Conservation (phyloP, 1,140 invertebrate genomes). For the Nomia melanderi region DNA sequence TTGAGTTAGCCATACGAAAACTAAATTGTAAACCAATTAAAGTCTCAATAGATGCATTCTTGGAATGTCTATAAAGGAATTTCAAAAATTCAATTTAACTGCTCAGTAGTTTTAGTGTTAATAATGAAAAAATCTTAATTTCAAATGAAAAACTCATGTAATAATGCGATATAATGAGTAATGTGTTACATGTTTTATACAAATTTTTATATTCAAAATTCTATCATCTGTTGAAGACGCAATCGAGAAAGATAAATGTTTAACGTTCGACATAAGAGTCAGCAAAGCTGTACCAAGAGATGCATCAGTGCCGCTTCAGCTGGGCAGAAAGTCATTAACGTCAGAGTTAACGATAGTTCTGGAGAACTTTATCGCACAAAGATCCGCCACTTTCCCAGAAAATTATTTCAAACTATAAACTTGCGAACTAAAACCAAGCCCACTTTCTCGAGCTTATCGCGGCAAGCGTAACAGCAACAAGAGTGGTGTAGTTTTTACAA, state of each 20-base stretch:
- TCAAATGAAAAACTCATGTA: too few species aligned
- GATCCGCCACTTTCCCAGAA: constrained; percentile 33
- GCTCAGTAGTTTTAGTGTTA: too few species aligned
- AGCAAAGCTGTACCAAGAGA: neutral
- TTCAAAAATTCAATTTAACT: too few species aligned
- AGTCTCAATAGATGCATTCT: too few species aligned
- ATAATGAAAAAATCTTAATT: too few species aligned
- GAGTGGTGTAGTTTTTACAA: constrained; percentile 7
- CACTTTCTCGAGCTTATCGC: constrained; percentile 51
- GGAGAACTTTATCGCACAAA: constrained; percentile 12
- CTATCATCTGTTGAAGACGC: neutral
- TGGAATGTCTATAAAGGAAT: too few species aligned
- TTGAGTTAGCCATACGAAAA: too few species aligned
- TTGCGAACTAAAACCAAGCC: constrained; percentile 18
- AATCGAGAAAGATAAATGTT: constrained; percentile 37
- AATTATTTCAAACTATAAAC: constrained; percentile 52
- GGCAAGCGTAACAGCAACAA: constrained; percentile 25
- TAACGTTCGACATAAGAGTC: constrained; percentile 11
- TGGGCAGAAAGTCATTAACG: constrained; percentile 25
- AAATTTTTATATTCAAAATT: constrained; percentile 5
- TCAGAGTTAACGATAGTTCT: constrained; percentile 32
- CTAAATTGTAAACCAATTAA: too few species aligned
- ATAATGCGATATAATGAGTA: too few species aligned
- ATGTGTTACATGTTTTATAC: too few species aligned
- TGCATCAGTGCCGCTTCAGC: neutral